These are phyloP conservation scores for Acrobasis consociella DNA, from an alignment of 2,888 invertebrate species.

Conservation along the genomic window DNA sequence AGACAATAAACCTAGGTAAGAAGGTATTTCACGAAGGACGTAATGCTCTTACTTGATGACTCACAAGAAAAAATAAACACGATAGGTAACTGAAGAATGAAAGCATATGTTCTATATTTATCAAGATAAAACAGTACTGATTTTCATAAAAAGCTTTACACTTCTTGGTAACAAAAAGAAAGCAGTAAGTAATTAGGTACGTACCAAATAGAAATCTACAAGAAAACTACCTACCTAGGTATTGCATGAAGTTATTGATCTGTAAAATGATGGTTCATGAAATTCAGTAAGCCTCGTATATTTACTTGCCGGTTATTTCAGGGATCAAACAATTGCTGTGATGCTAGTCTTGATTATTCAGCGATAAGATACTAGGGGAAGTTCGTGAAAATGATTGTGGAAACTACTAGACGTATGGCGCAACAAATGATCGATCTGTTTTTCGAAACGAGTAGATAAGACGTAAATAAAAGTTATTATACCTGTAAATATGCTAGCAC, in stretches of 20 bases:
- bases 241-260: constrained; percentile 2
- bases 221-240: neutral
- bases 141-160: neutral
- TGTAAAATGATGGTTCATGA: neutral
- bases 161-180: neutral
- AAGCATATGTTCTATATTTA: too few relatives aligned
- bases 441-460: constrained; percentile 30
- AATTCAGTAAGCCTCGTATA: neutral
- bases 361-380: constrained; percentile 24
- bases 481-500: constrained; percentile 13
- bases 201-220: neutral
- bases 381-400: constrained; percentile 40
- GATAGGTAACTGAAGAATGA: too few relatives aligned
- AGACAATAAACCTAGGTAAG: too few relatives aligned
- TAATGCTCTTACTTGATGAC: too few relatives aligned
- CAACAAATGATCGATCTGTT: constrained; percentile 60
- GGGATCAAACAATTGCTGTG: neutral
- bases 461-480: neutral
- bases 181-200: too few relatives aligned
- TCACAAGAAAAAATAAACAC: too few relatives aligned
- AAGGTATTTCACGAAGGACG: too few relatives aligned
- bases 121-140: too few relatives aligned
- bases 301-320: neutral
- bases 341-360: neutral
- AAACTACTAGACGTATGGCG: constrained; percentile 53